Conservation (phyloP, 2,888 invertebrate genomes). For the Parascotia fuliginaria region DNA sequence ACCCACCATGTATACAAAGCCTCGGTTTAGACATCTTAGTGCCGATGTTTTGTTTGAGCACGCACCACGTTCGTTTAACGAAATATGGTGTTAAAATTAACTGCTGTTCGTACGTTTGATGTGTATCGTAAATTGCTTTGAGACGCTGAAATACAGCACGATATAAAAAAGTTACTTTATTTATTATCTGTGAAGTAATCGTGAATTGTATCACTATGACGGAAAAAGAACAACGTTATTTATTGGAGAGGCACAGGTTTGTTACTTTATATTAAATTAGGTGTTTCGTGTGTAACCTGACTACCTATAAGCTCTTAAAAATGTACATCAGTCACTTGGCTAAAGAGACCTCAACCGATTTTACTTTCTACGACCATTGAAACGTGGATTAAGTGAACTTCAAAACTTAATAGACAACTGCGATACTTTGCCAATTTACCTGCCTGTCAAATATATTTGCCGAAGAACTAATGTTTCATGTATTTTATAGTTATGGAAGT, state of each 20-base stretch:
- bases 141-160: background rate
- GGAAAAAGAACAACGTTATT: conserved; percentile 58
- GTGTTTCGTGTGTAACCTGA: background rate
- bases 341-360: background rate
- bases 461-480: no score
- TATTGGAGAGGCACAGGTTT: conserved; percentile 57
- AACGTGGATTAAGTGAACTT: background rate
- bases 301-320: no score
- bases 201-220: conserved; percentile 48
- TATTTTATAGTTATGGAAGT: no score
- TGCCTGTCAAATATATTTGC: no score
- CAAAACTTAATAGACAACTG: no score
- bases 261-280: conserved; percentile 3
- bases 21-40: conserved; percentile 64
- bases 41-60: conserved; percentile 51
- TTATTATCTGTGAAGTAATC: conserved; percentile 36
- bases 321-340: background rate
- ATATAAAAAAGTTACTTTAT: conserved; percentile 25
- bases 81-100: conserved; percentile 22
- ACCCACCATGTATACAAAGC: conserved; percentile 59
- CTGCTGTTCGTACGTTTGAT: conserved; percentile 3
- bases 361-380: background rate
- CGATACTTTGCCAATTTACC: no score
- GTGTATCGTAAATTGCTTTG: conserved; percentile 2
- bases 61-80: conserved; percentile 40